Conservation (phyloP, 2,888 invertebrate species). For the Amphipoea oculea region DNA sequence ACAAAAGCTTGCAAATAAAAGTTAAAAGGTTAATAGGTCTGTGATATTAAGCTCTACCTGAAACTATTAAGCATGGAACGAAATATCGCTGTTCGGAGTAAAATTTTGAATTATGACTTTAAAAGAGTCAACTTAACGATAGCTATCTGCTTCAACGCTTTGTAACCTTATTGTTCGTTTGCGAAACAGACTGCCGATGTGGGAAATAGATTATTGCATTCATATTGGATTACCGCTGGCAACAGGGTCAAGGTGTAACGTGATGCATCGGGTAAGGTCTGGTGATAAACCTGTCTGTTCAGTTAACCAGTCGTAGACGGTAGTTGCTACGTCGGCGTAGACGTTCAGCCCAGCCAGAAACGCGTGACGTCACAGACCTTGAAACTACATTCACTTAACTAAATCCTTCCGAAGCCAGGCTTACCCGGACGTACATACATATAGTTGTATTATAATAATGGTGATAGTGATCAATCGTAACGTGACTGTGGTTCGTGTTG, state of each 20-base stretch:
- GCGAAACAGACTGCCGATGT: conserved; percentile 67
- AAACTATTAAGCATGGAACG: background rate
- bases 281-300: conserved; percentile 34
- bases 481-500: conserved; percentile 44
- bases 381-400: conserved; percentile 81
- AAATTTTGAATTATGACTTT: conserved; percentile 1
- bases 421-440: conserved; percentile 62
- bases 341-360: conserved; percentile 57
- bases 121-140: conserved; percentile 8
- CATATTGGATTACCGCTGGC: conserved; percentile 80
- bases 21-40: background rate
- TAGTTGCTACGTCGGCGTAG: conserved; percentile 36
- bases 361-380: conserved; percentile 81
- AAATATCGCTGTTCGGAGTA: background rate
- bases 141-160: conserved; percentile 21
- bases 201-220: conserved; percentile 78
- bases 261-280: conserved; percentile 69
- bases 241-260: conserved; percentile 84
- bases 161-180: conserved; percentile 57
- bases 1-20: background rate
- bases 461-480: conserved; percentile 56
- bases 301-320: conserved; percentile 8
- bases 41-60: background rate
- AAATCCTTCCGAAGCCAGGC: conserved; percentile 70
- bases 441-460: conserved; percentile 51